phyloP scores from a whole-genome alignment of 92 coral and sea anemone genomes.

The Heliopora coerulea region DNA sequence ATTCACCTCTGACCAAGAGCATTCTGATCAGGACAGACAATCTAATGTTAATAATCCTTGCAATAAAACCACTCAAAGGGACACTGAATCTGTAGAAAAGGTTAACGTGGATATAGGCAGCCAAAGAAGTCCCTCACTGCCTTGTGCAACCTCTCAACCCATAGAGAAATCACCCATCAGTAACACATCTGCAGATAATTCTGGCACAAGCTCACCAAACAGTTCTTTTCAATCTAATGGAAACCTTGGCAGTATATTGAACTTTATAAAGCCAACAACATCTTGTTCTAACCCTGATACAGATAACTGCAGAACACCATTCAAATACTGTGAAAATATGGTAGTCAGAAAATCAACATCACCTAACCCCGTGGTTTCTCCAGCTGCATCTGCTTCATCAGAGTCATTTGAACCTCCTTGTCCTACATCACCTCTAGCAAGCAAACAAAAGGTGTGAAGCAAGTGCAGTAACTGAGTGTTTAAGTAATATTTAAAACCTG shows the following conservation, averaged over 20 bases:
- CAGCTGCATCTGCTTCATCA: background rate
- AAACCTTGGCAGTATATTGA: slow-evolving; percentile 5
- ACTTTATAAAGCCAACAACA: slow-evolving; percentile 8
- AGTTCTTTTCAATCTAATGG: background rate
- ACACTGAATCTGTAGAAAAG: no score
- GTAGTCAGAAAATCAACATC: background rate
- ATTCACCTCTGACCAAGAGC: no score
- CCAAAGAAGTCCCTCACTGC: background rate
- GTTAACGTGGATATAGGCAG: no score
- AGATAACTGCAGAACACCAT: slow-evolving; percentile 14
- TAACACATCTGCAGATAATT: background rate
- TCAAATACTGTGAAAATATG: background rate
- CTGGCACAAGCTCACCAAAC: background rate
- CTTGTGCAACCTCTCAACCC: background rate
- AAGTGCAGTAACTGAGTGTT: no score
- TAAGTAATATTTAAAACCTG: no score
- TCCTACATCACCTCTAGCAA: background rate
- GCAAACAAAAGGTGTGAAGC: slow-evolving; percentile 3
- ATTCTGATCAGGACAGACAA: no score
- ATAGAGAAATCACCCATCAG: background rate
- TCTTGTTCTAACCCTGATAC: background rate
- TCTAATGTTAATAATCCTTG: no score
- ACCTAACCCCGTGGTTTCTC: background rate
- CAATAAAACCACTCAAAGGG: no score
- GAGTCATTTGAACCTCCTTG: background rate